Base-by-base conservation (phyloP, 1,140 invertebrate genomes). In the Heliconius congener region DNA sequence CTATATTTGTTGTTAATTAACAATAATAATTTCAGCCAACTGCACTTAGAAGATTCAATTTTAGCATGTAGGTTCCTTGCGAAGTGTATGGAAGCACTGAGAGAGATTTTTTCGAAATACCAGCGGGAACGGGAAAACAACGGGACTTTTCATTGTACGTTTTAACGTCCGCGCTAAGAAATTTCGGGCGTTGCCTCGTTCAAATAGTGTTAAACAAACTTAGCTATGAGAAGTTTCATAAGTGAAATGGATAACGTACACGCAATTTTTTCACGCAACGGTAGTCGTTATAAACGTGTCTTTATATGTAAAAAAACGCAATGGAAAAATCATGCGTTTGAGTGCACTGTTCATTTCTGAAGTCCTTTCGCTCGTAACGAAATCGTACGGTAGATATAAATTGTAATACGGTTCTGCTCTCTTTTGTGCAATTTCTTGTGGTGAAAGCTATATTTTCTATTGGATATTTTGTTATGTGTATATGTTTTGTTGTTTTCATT, bases 241-340 rank as follows among this genome's bases (percentile, higher is more conserved):
- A 80, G 76, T 81, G 75, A 81, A 81, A 79, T 79, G 78, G 72
- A 81, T 82, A 82, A 80, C 75, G 50, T 75, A 80, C 81, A 82
- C 81, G 81, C 81, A 74, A 82, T 75, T 71, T 77, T 77, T 50
- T 34, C 81, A 82, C 78, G 81, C 81, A 71, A 82, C 77, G 76
- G 19, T 76, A 74, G 74, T 60, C 11, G 55, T 57, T 72, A 72
- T 60, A 80, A 76, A 34, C 78, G 74, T 60, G 70, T 72, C 50
- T 80, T 73, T 57, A 80, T 76, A 80, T 23, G 42, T 79, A 57
- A 73, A 80, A 79, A 76, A 80, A 72, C 34, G 71, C 71, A 74
- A 80, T 80, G 50, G 78, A 76, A 80, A 80, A 80, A 73, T 80
- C 70, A 80, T 80, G 78, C 78, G 74, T 80, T 80, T 80, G 34